Evolutionary conservation across 2,888 invertebrate genomes (phyloP), one percentile per base, ranked within the genome.

Genomic region (Scotopteryx bipunctaria): DNA sequence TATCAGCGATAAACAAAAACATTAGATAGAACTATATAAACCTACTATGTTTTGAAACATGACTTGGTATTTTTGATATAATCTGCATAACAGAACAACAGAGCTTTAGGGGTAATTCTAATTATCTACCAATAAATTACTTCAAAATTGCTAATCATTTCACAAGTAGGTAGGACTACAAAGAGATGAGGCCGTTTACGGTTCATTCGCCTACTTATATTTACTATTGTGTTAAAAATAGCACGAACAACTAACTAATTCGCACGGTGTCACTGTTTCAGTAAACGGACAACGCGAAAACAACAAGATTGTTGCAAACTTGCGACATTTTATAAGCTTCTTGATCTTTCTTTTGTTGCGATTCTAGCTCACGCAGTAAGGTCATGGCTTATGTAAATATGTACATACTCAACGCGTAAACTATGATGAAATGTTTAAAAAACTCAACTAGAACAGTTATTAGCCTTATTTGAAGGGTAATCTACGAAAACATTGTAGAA

Each of bases 341-440:
- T 63, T 58, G 66, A 63, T 50, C 53, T 63, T 70, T 66, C 76
- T 81, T 82, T 78, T 80, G 79, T 81, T 80, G 73, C 73, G 44
- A 44, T 19, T 42, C 48, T 37, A 48, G 29, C 41, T 54, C 66
- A 61, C 59, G 45, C 58, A 64, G 59, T 78, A 78, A 81, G 78
- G 81, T 83, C 81, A 79, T 61, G 66, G 67, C 71, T 61, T 73
- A 71, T 66, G 67, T 72, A 73, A 68, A 73, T 74, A 73, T 51
- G 56, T 51, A 57, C 57, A 35, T 6, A 43, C 25, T 8, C 5
- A 8, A 44, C 16, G 32, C 36, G 11, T 35, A 16, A 44, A 21
- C 48, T 21, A 54, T 50, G 37, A 37, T 11, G 2, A 46, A 16
- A n/a, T 35, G 6, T 31, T 9, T 15, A 13, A 40, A 40, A 38